These are phyloP conservation scores for Lutjanus erythropterus DNA, from an alignment of 2,113 vertebrate genomes.

Conservation along the genomic window DNA sequence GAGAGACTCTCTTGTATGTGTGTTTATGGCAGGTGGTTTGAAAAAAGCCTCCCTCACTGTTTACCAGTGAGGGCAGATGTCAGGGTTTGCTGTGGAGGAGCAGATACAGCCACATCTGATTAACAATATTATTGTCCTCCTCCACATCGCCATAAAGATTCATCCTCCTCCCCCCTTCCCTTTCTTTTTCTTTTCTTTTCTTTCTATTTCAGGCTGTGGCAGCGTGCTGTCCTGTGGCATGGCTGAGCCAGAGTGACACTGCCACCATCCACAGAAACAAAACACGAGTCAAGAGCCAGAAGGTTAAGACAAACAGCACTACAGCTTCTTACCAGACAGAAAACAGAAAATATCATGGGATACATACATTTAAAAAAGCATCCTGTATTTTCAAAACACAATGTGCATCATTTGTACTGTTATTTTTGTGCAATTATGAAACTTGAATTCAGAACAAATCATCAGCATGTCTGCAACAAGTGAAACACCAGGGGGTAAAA, in stretches of 20 bases:
- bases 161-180: not conserved
- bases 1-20: constrained; percentile 37
- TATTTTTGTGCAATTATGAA: constrained; percentile 61
- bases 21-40: constrained; percentile 68
- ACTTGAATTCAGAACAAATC: constrained; percentile 70
- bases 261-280: constrained; percentile 76
- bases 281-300: constrained; percentile 74
- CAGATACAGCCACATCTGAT: constrained; percentile 85
- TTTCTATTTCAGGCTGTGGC: constrained; percentile 67
- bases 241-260: constrained; percentile 74
- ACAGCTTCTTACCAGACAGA: constrained; percentile 47
- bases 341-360: constrained; percentile 29
- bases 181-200: constrained; percentile 45
- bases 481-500: constrained; percentile 60
- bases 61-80: constrained; percentile 77
- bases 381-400: constrained; percentile 35
- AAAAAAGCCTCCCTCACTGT: constrained; percentile 69
- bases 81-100: constrained; percentile 77
- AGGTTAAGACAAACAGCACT: constrained; percentile 68
- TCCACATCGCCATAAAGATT: constrained; percentile 67
- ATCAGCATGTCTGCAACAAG: constrained; percentile 75
- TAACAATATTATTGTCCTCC: constrained; percentile 85
- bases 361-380: constrained; percentile 3
- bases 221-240: constrained; percentile 68
- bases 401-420: constrained; percentile 15